These are phyloP conservation scores for Myotis davidii DNA, from an alignment of 2,113 vertebrate genomes.

Conservation along the genomic window DNA sequence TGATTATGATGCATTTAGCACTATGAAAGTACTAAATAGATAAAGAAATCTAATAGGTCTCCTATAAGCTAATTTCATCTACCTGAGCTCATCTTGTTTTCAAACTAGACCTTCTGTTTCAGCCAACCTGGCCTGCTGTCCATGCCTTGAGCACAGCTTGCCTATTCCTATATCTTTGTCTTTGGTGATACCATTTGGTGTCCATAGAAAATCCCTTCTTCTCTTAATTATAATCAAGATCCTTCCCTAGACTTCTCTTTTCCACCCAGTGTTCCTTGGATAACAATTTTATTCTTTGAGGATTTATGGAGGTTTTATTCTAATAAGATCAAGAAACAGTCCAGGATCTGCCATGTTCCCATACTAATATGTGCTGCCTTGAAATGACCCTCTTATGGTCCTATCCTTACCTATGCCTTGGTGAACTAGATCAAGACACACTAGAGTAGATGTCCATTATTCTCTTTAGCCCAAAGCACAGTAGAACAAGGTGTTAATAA, in stretches of 20 bases:
- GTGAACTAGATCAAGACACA: background rate
- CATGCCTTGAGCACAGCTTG: background rate
- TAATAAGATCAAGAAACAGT: background rate
- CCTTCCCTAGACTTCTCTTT: background rate
- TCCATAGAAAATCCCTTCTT: background rate
- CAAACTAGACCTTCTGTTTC: background rate
- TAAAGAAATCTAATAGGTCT: background rate
- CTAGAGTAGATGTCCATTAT: background rate
- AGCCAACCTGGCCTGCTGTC: too few relatives aligned
- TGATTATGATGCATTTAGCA: background rate
- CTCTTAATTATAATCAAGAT: background rate
- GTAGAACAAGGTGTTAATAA: background rate
- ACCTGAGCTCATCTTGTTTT: background rate
- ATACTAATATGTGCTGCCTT: background rate
- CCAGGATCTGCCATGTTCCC: background rate
- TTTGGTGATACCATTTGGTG: background rate
- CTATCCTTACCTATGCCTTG: background rate
- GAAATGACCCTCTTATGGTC: background rate
- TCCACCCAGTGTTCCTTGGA: background rate
- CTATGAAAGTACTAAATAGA: background rate
- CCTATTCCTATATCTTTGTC: background rate
- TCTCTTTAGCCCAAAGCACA: background rate
- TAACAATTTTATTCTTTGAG: background rate
- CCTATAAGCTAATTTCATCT: background rate
- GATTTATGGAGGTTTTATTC: background rate